Evolutionary conservation across 2,888 invertebrate genomes (phyloP).

Genomic region (Trichogramma evanescens): DNA sequence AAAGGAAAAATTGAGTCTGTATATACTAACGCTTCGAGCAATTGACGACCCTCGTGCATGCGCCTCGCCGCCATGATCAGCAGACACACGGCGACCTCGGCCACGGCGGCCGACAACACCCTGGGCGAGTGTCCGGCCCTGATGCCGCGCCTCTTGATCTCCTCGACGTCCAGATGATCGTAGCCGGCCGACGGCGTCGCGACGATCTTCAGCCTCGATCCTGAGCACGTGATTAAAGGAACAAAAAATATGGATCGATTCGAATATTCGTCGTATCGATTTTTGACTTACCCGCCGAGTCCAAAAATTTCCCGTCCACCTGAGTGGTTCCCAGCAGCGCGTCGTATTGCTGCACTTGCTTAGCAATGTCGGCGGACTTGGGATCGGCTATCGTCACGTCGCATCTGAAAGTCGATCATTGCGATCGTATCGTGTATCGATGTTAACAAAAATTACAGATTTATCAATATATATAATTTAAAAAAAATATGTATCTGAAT

Average conservation of each 20-base stretch:
- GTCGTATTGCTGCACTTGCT: slow-evolving; percentile 35
- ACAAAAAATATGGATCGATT: background rate
- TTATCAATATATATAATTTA: background rate
- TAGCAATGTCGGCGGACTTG: slow-evolving; percentile 23
- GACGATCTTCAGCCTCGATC: slow-evolving; percentile 66
- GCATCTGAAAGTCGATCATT: slow-evolving; percentile 28
- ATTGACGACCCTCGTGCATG: slow-evolving; percentile 66
- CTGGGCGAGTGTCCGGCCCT: slow-evolving; percentile 74
- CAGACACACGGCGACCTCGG: slow-evolving; percentile 74
- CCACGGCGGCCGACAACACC: slow-evolving; percentile 69
- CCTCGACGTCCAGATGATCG: slow-evolving; percentile 72
- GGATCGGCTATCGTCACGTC: slow-evolving; percentile 34
- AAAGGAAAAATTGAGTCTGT: background rate
- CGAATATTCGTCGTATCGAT: no score
- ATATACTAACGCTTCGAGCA: slow-evolving; percentile 54
- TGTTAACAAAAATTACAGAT: background rate
- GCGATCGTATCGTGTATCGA: background rate
- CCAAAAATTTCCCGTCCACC: slow-evolving; percentile 53
- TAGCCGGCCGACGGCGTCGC: slow-evolving; percentile 81
- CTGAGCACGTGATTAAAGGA: slow-evolving; percentile 33
- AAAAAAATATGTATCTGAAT: background rate
- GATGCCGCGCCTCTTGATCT: slow-evolving; percentile 64
- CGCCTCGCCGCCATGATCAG: slow-evolving; percentile 70
- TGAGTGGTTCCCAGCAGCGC: slow-evolving; percentile 33
- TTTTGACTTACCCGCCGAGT: slow-evolving; percentile 54